Conservation (phyloP, 1,140 invertebrate genomes). For the Stegodyphus dumicola region DNA sequence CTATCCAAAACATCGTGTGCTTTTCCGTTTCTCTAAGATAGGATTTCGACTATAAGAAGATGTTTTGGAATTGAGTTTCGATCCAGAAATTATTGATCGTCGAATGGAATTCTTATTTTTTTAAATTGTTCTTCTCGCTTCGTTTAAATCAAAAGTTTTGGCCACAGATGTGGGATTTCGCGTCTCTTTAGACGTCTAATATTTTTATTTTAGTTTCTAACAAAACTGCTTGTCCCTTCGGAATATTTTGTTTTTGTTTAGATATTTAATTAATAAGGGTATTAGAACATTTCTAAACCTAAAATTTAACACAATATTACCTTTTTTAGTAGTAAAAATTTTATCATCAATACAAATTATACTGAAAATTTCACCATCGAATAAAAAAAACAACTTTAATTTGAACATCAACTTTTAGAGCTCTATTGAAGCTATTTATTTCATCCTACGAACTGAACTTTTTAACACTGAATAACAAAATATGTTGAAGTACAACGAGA, state of each 20-base stretch:
- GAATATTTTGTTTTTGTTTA: not conserved
- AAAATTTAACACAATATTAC: not conserved
- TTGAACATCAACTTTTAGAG: too few relatives aligned
- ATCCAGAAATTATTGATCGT: not conserved
- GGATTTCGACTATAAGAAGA: not conserved
- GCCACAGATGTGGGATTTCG: not conserved
- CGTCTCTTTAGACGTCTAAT: not conserved
- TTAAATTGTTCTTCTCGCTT: not conserved
- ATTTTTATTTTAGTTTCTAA: not conserved
- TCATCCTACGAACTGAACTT: too few relatives aligned
- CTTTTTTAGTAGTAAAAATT: too few relatives aligned
- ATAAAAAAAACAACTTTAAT: too few relatives aligned
- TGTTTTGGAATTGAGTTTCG: not conserved
- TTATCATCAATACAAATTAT: too few relatives aligned
- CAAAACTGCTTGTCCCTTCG: not conserved
- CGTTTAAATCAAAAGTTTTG: not conserved
- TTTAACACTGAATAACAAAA: too few relatives aligned
- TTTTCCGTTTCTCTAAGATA: not conserved
- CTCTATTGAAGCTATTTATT: too few relatives aligned
- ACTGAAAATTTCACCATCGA: too few relatives aligned
- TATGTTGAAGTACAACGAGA: too few relatives aligned
- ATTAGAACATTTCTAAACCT: not conserved
- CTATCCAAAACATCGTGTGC: not conserved
- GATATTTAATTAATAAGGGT: not conserved
- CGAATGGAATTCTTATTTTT: not conserved